Base-by-base conservation (phyloP, 2,797 vertebrate genomes). In the Lateolabrax maculatus region DNA sequence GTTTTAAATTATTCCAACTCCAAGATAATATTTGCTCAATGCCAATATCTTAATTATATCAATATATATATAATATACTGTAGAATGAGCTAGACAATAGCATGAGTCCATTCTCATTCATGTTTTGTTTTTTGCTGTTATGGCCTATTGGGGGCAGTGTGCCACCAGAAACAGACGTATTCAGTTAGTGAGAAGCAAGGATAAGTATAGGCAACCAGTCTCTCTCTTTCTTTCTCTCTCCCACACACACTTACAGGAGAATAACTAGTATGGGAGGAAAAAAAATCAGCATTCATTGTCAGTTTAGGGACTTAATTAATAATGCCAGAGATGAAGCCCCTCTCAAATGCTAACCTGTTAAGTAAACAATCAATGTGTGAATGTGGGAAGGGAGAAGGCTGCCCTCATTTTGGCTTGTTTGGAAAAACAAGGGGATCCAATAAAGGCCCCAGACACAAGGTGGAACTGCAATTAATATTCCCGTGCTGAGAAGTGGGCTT, bases 71-170 rank as follows among this genome's bases (percentile, higher is more conserved):
- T n/a, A n/a, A n/a, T n/a, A n/a, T n/a, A n/a, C 27, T 8, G 6
- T 18, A 67, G 46, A 62, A 27, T n/a, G 25, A 73, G 43, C 3
- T 21, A 27, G 21, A 27, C 21, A 36, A 18, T 6, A 27, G 55
- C 58, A 69, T 2, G 31, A 65, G 44, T n/a, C 12, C 15, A 41
- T 55, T 48, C 37, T 81, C 19, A 3, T 43, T 57, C 39, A 66
- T 60, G 3, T 21, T 67, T 55, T 48, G 6, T 23, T 51, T 31
- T 75, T 75, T 29, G 81, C 64, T 61, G 2, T 3, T 5, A 1
- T 62, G 71, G 71, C 93, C 95, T 89, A 90, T 67, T 92, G 95
- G 92, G 93, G 94, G 94, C 92, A 93, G 90, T 89, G 90, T 84
- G 75, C 67, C 71, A 91, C 89, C 93, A 89, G 80, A 88, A 87